Evolutionary conservation across 2,888 invertebrate genomes (phyloP), one percentile per base, ranked within the genome.

Genomic region (Agrenia bidenticulata): DNA sequence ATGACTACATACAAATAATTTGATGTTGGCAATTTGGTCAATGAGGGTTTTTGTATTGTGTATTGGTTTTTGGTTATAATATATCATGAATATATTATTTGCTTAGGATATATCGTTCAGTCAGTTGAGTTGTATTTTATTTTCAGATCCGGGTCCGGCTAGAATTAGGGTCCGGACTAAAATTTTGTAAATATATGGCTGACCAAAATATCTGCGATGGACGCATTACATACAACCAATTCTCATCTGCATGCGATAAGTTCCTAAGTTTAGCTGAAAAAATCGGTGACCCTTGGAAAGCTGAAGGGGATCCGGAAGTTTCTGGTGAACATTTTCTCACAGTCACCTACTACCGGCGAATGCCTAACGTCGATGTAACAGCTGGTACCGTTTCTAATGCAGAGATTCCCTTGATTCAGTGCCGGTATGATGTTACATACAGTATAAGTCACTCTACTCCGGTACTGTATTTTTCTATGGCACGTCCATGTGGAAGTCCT

Each of bases 381-480:
- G 5, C 49, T 7, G 13, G 17, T 15, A 19, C 7, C 17, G 49
- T n/a, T 15, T 39, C 39, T 15, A 39, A 7, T 15, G 9, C 49
- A 15, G 7, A 17, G 9, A 9, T 15, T 15, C 45, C 45, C n/a
- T 51, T 63, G 37, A 39, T 63, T 23, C 32, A 27, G 32, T 69
- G 66, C 58, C 67, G 69, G 19, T 72, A 67, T 51, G 65, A 72
- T 60, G 54, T 72, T 11, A 4, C 58, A 11, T 72, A 63, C 39
- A 72, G 64, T 27, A 15, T 67, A 7, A 64, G 63, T 26, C 69
- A 65, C 41, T 49, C 54, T 17, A 67, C 67, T 17, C 72, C 72
- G 32, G 60, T 66, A 23, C 57, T 72, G 39, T 67, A 59, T 57
- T 72, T 72, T 57, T 63, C 54, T 26, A 56, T 72, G 32, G 64